Conservation (phyloP, 2,797 vertebrate species). For the Sparidentex hasta region DNA sequence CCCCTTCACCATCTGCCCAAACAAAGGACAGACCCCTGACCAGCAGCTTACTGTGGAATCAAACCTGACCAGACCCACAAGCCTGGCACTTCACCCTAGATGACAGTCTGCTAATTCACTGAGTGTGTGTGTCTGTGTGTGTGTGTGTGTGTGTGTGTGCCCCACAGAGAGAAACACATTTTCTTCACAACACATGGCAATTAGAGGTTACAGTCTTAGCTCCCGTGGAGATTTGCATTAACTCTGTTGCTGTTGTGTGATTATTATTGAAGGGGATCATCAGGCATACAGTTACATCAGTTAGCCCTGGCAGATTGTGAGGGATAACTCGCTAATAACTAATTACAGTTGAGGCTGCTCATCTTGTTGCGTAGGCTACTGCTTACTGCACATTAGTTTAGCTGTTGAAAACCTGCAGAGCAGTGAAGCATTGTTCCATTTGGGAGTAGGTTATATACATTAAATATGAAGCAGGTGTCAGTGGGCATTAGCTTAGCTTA, state of each 20-base stretch:
- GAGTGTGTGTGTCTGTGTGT: background rate
- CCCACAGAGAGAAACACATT: background rate
- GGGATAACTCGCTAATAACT: background rate
- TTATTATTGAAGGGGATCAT: background rate
- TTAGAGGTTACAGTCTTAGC: background rate
- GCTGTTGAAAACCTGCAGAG: background rate
- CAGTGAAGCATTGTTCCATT: background rate
- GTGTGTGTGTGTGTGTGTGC: background rate
- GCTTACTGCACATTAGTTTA: background rate
- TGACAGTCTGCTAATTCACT: constrained; percentile 19
- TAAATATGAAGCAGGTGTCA: background rate
- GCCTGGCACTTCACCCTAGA: constrained; percentile 45
- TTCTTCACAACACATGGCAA: background rate
- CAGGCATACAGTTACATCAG: background rate
- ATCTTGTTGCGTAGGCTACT: background rate
- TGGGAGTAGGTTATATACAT: background rate
- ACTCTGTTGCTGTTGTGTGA: background rate
- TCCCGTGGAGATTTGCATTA: background rate
- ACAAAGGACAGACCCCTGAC: constrained; percentile 58
- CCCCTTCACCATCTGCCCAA: constrained; percentile 62
- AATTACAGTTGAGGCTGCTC: background rate
- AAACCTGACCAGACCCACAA: constrained; percentile 48
- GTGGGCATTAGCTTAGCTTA: background rate
- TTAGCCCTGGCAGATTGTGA: background rate
- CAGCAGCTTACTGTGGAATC: constrained; percentile 65